A percentile compares a stretch with the other conserved stretches of the same genome.
Evolutionary conservation across 2,113 vertebrate species (phyloP).

Genomic region (Bolborhynchus lineola): DNA sequence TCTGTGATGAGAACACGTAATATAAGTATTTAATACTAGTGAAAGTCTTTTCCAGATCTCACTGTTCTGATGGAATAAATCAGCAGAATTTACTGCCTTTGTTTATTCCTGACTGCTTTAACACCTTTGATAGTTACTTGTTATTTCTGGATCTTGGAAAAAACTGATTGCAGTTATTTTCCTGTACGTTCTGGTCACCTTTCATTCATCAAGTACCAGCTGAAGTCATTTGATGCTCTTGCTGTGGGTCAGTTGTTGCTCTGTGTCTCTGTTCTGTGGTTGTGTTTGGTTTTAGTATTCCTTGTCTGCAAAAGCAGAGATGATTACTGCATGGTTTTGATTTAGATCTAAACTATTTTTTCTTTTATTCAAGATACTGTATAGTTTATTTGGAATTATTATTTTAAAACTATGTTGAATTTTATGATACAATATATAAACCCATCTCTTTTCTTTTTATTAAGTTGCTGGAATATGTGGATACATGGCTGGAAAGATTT

Average conservation of each 20-base stretch:
- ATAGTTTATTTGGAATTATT: background rate
- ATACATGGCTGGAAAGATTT: slow-evolving; percentile 88
- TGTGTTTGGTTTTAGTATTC: background rate
- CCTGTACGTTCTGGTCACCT: background rate
- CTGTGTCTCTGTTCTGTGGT: background rate
- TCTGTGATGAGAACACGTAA: too few relatives aligned
- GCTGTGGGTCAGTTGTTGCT: background rate
- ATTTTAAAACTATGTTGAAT: background rate
- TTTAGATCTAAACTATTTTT: background rate
- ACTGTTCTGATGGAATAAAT: background rate
- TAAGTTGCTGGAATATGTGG: slow-evolving; percentile 88
- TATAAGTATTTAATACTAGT: too few relatives aligned
- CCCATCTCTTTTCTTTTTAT: background rate
- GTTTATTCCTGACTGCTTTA: background rate
- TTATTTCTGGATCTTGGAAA: background rate
- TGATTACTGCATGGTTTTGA: background rate
- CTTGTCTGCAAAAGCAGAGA: background rate
- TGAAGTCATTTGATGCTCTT: background rate
- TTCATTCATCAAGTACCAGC: background rate
- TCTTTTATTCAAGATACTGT: background rate
- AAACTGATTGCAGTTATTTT: background rate
- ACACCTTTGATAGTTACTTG: background rate
- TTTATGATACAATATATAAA: background rate
- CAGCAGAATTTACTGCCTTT: background rate
- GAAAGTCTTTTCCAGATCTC: background rate